Base-by-base conservation (phyloP, 2,888 invertebrate species). In the Torymus aiolomorphi region DNA sequence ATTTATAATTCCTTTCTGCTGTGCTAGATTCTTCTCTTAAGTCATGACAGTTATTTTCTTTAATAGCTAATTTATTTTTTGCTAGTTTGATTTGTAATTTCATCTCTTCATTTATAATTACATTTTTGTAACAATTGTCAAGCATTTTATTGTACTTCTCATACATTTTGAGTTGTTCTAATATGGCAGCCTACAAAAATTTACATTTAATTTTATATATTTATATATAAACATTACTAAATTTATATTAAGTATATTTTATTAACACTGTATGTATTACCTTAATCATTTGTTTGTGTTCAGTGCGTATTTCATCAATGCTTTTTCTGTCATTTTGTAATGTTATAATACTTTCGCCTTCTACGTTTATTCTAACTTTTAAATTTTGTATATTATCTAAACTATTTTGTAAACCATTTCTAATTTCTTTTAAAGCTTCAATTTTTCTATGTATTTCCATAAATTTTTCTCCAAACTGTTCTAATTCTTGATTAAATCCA, bases 31-130 rank as follows among this genome's bases (percentile, higher is more conserved):
- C 82, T 0, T 87, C 86, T 65, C 85, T 88, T 80, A 87, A 85
- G 81, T 88, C 90, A 66, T 84, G 86, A 52, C 85, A 87, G 80
- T 88, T 88, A 78, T 88, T 89, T 80, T 91, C 88, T 73, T 91
- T 86, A 12, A 18, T 18, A 2, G 79, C 76, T 8, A 86, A 83
- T 14, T 77, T 80, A 67, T 80, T 75, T 75, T 85, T 85, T 11
- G 83, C 67, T 51, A 86, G 73, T 72, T 86, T 84, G 20, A 88
- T 65, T 20, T 85, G 83, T 11, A 89, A 81, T 76, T 86, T 86
- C 0, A 84, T 82, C 66, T 87, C 83, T 57, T 88, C 88, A 74
- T 86, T 87, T 1, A 78, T 81, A 52, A 83, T 84, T 1, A 85
- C 82, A 1, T 84, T 85, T n/a, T 89, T 83, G 62, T 88, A 88